Conservation (phyloP, 2,888 invertebrate genomes). For the Trachelus stipa region DNA sequence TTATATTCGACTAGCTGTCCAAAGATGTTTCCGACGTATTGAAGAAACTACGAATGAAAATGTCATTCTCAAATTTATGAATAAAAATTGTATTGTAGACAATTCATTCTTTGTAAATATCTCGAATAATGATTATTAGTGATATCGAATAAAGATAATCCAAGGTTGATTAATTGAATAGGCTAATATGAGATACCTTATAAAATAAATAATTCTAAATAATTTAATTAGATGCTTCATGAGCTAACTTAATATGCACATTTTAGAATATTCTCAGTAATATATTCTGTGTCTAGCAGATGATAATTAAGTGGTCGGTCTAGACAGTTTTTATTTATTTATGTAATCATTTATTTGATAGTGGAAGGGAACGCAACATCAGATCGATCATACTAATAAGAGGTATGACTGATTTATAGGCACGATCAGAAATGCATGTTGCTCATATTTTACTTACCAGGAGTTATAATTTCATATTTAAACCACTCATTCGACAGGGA, state of each 20-base stretch:
- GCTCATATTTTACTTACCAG: not conserved
- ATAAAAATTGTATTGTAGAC: slow-evolving; percentile 21
- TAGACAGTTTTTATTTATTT: not conserved
- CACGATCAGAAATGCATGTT: not conserved
- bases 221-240: not conserved
- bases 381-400: not conserved
- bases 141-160: not conserved
- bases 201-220: not conserved
- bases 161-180: not conserved
- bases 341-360: not conserved
- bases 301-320: not conserved
- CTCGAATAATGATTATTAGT: not conserved
- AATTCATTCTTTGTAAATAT: not conserved
- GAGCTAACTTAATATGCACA: not conserved
- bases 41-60: slow-evolving; percentile 50
- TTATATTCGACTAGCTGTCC: slow-evolving; percentile 41
- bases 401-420: not conserved
- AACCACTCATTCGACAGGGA: not conserved
- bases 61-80: slow-evolving; percentile 1
- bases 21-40: slow-evolving; percentile 60
- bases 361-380: not conserved
- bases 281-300: not conserved
- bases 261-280: too few relatives aligned
- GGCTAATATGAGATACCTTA: not conserved
- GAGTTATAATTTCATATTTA: not conserved